phyloP scores from a whole-genome alignment of 2,888 invertebrate genomes.

The Tyria jacobaeae region DNA sequence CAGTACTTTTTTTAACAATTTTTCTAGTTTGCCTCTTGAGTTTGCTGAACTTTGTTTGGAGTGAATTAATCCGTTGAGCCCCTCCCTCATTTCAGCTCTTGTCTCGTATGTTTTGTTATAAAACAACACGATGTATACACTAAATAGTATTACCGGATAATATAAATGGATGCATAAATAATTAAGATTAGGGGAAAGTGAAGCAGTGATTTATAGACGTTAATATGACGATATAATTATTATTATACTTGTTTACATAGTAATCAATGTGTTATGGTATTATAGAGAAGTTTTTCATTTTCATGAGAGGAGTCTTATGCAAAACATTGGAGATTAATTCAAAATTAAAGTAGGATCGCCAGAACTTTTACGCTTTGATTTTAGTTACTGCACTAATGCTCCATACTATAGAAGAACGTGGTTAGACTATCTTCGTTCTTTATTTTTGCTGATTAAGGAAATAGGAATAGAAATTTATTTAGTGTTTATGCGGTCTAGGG shows the following conservation, averaged over 20 bases:
- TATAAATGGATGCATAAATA: slow-evolving; percentile 14
- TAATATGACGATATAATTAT: slow-evolving; percentile 15
- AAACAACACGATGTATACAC: neutral
- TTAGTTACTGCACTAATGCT: neutral
- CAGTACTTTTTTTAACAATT: too few relatives aligned
- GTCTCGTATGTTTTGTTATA: too few relatives aligned
- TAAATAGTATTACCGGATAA: neutral
- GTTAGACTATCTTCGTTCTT: neutral
- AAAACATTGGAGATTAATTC: neutral
- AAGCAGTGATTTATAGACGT: slow-evolving; percentile 16
- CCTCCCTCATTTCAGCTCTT: too few relatives aligned
- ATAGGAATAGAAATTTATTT: too few relatives aligned
- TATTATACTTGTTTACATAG: slow-evolving; percentile 10
- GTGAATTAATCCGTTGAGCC: too few relatives aligned
- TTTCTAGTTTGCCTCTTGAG: too few relatives aligned
- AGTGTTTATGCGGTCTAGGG: too few relatives aligned
- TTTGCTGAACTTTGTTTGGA: too few relatives aligned
- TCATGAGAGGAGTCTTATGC: neutral
- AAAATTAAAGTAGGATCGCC: too few relatives aligned
- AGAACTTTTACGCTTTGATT: neutral
- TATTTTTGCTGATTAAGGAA: neutral
- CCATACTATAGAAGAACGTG: neutral
- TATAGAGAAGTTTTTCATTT: neutral
- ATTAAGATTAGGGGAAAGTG: slow-evolving; percentile 16
- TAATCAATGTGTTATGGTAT: neutral